Conservation (phyloP, 2,113 vertebrate genomes). For the Crotalus helleri region DNA sequence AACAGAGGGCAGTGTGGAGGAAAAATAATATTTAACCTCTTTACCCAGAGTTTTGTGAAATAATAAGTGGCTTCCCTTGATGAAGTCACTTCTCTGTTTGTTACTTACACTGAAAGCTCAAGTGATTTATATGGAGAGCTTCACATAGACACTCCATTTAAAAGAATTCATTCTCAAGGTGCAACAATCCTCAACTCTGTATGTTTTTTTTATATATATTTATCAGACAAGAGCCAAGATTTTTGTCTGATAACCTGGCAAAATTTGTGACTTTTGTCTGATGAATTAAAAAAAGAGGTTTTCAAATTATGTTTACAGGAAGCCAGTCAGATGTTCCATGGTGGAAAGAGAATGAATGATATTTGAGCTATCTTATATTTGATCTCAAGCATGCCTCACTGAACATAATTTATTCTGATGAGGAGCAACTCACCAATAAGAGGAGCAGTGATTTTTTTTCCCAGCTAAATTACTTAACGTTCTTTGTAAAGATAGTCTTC, state of each 20-base stretch:
- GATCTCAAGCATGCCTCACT: neutral
- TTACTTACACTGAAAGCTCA: neutral
- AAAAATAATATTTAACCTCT: neutral
- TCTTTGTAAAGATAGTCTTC: neutral
- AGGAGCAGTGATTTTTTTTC: neutral
- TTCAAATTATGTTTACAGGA: neutral
- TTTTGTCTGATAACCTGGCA: neutral
- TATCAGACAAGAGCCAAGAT: neutral
- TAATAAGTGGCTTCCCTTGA: conserved; percentile 10
- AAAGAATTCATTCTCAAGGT: neutral
- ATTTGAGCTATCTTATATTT: neutral
- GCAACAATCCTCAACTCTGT: neutral
- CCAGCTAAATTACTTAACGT: neutral
- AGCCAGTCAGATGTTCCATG: neutral
- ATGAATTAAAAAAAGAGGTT: neutral
- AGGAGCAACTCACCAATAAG: neutral
- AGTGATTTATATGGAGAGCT: neutral
- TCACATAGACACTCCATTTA: neutral
- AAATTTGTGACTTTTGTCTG: neutral
- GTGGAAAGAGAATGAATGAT: neutral
- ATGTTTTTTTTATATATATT: neutral
- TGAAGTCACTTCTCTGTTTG: conserved; percentile 9
- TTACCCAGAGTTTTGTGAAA: neutral
- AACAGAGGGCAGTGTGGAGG: neutral
- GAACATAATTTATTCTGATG: neutral